Base-by-base conservation (phyloP, 2,113 vertebrate genomes). In the Corythoichthys haematopterus region DNA sequence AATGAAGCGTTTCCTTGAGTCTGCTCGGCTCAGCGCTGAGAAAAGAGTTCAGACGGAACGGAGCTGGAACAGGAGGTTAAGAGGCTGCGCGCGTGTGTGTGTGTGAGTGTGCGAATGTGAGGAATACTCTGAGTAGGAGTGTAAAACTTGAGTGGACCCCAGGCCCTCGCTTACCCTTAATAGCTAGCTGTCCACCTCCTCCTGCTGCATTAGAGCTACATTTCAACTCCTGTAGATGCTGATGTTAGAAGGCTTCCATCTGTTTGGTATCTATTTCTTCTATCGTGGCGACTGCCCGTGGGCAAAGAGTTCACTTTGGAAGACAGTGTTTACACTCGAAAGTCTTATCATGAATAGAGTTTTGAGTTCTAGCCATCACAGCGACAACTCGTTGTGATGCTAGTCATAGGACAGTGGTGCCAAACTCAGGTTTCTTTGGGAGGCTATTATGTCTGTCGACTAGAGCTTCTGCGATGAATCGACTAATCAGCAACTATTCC, bases 1-100 rank as follows among this genome's bases (percentile, higher is more conserved):
- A 90, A 90, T 90, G 84, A 89, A 87, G 80, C 81, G 87, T 89
- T 86, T 90, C 87, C 85, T 84, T 87, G 81, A 87, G 89, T 85
- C 86, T 89, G 83, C 86, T 85, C 86, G 70, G 83, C 87, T 90
- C 85, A 87, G 88, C 67, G 72, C 84, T 68, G 80, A 83, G 78
- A 86, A 73, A 62, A 75, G 82, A 84, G 79, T 85, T 89, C 85
- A 86, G 84, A 88, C 56, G 86, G 87, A 90, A 89, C 84, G 72
- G 77, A 73, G 85, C 78, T 80, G 82, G 75, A 83, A 78, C 71
- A 65, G 77, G 74, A 76, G 79, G 71, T 67, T 80, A 58, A 70
- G 79, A 77, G 79, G 77, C 69, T 74, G 64, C 61, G 68, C 76
- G 69, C 71, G 70, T 64, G 56, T 65, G 70, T 75, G 72, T 72